phyloP scores from a whole-genome alignment of 2,113 vertebrate genomes.

The Phalacrocorax carbo region DNA sequence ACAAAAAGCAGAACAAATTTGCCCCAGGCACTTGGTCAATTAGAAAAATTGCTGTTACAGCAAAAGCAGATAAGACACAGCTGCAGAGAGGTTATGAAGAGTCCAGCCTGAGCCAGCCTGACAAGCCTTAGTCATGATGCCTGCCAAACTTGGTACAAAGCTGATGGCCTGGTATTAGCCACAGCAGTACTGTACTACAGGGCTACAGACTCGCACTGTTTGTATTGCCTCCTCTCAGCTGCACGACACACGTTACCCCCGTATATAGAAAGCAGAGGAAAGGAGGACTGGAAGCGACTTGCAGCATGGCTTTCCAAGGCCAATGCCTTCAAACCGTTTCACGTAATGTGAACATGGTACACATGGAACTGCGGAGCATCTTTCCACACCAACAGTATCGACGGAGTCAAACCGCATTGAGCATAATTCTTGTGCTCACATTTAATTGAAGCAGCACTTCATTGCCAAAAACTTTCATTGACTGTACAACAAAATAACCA shows the following conservation, averaged over 20 bases:
- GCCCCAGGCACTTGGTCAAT: neutral
- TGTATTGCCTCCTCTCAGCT: neutral
- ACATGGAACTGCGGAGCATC: neutral
- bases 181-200: rapidly evolving
- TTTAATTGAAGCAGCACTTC: neutral
- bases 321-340: neutral
- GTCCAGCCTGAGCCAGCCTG: neutral
- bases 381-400: neutral
- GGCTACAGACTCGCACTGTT: neutral
- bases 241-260: neutral
- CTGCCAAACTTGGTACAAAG: neutral
- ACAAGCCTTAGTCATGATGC: too few relatives aligned
- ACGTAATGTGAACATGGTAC: rapidly evolving
- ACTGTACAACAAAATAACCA: neutral
- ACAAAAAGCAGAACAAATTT: neutral
- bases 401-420: neutral
- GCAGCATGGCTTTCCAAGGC: neutral
- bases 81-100: too few relatives aligned
- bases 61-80: neutral
- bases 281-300: neutral
- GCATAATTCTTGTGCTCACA: neutral
- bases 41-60: neutral
- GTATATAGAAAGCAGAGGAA: neutral
- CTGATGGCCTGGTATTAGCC: neutral
- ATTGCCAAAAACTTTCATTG: neutral